These are phyloP conservation scores for Ichneumoninae sp. DNA, from an alignment of 2,888 invertebrate genomes.

Conservation along the genomic window DNA sequence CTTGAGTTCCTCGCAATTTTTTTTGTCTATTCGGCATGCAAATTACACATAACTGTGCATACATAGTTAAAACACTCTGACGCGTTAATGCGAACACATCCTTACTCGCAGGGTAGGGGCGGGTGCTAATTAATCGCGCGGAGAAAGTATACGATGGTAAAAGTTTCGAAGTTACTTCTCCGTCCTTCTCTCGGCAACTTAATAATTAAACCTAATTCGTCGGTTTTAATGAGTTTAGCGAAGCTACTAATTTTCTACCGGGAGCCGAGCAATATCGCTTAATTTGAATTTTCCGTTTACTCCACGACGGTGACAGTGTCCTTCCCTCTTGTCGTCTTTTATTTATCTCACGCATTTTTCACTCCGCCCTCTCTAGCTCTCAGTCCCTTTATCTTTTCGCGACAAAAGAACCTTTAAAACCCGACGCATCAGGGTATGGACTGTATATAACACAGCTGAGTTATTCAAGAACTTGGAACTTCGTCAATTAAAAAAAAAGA, in stretches of 20 bases:
- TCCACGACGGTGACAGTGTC: not conserved
- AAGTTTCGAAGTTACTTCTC: conserved; percentile 19
- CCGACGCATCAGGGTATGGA: not conserved
- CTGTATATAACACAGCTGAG: not conserved
- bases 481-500: not conserved
- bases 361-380: not conserved
- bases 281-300: conserved; percentile 23
- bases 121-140: not conserved
- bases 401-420: not conserved
- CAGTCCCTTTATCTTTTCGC: not conserved
- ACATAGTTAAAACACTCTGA: not conserved
- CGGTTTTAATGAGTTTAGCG: conserved; percentile 23
- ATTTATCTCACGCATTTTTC: conserved; percentile 23
- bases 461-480: conserved; percentile 6
- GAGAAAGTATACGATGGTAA: not conserved
- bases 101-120: too few relatives aligned
- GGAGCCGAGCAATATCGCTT: conserved; percentile 25
- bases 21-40: not conserved
- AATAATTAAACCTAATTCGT: conserved; percentile 30
- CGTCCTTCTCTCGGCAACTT: conserved; percentile 8
- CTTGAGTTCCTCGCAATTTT: not conserved
- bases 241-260: conserved; percentile 25
- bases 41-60: conserved; percentile 5
- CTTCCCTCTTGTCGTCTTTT: conserved; percentile 2
- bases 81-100: too few relatives aligned